These are phyloP conservation scores for Cacatua alba DNA, from an alignment of 2,113 vertebrate genomes.

Conservation along the genomic window DNA sequence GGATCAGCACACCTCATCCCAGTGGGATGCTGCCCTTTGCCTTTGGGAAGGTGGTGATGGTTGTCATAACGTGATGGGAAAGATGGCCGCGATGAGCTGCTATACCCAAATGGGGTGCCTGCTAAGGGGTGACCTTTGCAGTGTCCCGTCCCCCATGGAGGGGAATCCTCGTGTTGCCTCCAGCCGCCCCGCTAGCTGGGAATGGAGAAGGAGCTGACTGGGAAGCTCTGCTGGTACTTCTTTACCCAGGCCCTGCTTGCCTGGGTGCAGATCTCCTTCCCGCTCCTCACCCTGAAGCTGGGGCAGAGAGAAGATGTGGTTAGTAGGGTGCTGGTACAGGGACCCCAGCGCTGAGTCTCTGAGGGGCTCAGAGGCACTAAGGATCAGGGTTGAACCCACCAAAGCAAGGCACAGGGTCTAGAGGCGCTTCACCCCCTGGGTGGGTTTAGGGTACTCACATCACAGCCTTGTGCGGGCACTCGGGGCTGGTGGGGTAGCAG, in stretches of 20 bases:
- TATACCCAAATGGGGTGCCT: neutral
- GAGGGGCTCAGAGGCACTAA: neutral
- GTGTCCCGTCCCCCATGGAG: accelerated
- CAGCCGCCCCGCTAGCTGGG: neutral
- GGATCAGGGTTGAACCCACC: neutral
- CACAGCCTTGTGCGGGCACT: conserved; percentile 44
- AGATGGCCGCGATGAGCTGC: neutral
- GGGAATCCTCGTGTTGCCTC: neutral
- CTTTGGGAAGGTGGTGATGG: neutral
- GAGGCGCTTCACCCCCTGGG: neutral
- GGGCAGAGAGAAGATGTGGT: neutral
- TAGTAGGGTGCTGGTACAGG: accelerated
- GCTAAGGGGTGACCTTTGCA: accelerated
- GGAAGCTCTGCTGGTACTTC: conserved; percentile 50
- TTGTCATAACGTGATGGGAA: accelerated
- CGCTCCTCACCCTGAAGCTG: conserved; percentile 37
- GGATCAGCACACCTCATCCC: accelerated
- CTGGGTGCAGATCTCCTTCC: conserved; percentile 55
- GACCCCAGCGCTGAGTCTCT: accelerated
- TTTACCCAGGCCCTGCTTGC: conserved; percentile 24
- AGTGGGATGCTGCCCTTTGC: neutral
- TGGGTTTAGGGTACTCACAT: conserved; percentile 43
- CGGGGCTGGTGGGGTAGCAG: conserved; percentile 51
- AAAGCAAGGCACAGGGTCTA: neutral
- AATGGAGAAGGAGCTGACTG: conserved; percentile 54